phyloP scores from a whole-genome alignment of 2,113 vertebrate species.

The Crotalus viridis region DNA sequence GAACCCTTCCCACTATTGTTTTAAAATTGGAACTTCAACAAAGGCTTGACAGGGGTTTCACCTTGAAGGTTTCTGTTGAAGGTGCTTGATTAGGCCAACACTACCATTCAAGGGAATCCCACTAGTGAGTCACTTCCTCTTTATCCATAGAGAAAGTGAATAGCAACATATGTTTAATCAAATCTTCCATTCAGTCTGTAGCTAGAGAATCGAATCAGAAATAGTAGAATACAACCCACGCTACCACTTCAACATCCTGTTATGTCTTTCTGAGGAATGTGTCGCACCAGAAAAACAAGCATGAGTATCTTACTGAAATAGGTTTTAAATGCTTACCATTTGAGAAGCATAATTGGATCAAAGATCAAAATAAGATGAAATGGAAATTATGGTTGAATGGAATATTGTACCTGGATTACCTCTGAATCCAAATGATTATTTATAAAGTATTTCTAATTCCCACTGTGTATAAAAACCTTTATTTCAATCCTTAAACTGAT shows the following conservation, averaged over 20 bases:
- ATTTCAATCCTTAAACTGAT: conserved; percentile 13
- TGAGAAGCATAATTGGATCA: background rate
- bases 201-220: background rate
- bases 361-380: background rate
- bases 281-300: background rate
- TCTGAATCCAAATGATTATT: background rate
- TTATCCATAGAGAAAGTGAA: background rate
- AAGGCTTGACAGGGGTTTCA: background rate
- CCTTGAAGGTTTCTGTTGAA: background rate
- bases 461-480: background rate
- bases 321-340: background rate
- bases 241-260: background rate
- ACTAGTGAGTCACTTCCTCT: background rate
- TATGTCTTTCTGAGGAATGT: background rate
- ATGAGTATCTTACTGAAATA: background rate
- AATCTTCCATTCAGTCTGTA: background rate
- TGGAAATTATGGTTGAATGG: background rate
- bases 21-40: background rate
- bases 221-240: background rate
- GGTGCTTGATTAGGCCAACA: background rate
- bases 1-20: background rate
- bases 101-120: background rate
- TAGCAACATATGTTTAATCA: background rate
- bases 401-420: background rate
- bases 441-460: background rate